phyloP scores from a whole-genome alignment of 1,140 invertebrate species.

The Holotrichia oblita region DNA sequence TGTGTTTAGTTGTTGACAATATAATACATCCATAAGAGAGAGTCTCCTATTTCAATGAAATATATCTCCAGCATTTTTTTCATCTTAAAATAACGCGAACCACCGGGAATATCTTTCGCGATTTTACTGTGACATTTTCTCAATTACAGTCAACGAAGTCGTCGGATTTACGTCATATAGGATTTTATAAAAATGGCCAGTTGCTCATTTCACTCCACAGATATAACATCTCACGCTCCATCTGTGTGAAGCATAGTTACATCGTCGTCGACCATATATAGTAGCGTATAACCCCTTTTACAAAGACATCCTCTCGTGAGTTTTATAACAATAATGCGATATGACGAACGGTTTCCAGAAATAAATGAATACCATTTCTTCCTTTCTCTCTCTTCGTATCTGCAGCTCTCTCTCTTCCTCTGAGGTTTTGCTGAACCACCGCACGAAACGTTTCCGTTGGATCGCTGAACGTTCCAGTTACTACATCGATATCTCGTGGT shows the following conservation, averaged over 20 bases:
- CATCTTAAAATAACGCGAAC: not conserved
- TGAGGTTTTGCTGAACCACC: not conserved
- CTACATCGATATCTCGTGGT: not conserved
- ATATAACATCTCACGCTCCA: no score
- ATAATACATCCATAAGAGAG: no score
- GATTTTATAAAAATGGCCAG: not conserved
- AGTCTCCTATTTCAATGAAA: no score
- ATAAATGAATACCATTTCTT: slow-evolving; percentile 28
- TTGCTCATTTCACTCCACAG: slow-evolving; percentile 1
- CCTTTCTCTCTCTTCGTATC: no score
- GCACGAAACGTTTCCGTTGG: no score
- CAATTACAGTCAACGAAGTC: not conserved
- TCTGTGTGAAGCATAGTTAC: no score
- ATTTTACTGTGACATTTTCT: not conserved
- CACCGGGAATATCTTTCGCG: not conserved
- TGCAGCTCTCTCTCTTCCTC: no score
- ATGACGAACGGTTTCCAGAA: not conserved
- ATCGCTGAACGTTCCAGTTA: not conserved
- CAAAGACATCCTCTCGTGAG: not conserved
- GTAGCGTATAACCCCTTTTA: not conserved
- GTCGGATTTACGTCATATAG: not conserved
- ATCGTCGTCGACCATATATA: slow-evolving; percentile 4
- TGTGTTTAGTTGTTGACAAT: no score
- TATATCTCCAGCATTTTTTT: not conserved
- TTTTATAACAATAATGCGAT: slow-evolving; percentile 18